Base-by-base conservation (phyloP, 2,888 invertebrate genomes). In the Omphaloscelis lunosa region DNA sequence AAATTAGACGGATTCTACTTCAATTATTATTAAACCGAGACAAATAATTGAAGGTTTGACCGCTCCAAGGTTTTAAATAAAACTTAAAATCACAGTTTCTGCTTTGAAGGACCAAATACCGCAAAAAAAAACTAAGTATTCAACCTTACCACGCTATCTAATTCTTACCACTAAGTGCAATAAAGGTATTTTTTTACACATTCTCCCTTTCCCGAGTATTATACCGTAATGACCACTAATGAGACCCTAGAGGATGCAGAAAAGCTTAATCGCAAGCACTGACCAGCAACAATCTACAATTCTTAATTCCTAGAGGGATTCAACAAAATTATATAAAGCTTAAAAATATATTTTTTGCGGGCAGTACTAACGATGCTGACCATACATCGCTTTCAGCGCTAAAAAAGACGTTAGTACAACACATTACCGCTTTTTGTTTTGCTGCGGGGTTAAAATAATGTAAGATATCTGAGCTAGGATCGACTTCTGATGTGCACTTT, bases 371-470 rank as follows among this genome's bases (percentile, higher is more conserved):
- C 72, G 88, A 87, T 82, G 79, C 84, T 84, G 87, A 84, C 80
- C 80, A 72, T 84, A 78, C 77, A 82, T 84, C 79, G 79, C 74
- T 75, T 75, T 80, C 58, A 72, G 77, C 71, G 66, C 69, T 82
- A 86, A 87, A 87, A 86, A 87, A 70, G 75, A 86, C 88, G 84
- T 87, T 87, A 87, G 87, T 75, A 75, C 77, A 83, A 80, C 80
- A 80, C 82, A 87, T 87, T 87, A 84, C 66, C 62, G 82, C 68
- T 65, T 67, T 86, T 80, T 79, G 61, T 74, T 74, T 48, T 71
- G n/a, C 48, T 59, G 72, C 56, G 51, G 51, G 27, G 66, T 73
- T 80, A 20, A 39, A 73, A 45, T 53, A 62, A 67, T 71, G 73
- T 69, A n/a, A 58, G 58, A 65, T 56, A 62, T 27, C 17, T n/a